Base-by-base conservation (phyloP, 2,113 vertebrate genomes). In the Sylvilagus bachmani region DNA sequence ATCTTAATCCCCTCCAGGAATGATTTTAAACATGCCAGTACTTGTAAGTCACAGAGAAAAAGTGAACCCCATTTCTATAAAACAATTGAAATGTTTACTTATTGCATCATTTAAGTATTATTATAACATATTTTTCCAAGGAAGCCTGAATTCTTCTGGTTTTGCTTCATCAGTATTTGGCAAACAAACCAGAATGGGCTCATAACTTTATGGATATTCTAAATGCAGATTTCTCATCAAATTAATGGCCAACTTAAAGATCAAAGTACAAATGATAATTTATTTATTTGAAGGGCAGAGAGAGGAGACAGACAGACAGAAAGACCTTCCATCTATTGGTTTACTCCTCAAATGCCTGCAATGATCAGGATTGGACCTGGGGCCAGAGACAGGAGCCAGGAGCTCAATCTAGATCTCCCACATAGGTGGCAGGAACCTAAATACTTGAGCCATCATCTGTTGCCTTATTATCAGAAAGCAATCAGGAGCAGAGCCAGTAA, bases 161-260 rank as follows among this genome's bases (percentile, higher is more conserved):
- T 96, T 89, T 70, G 49, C 33, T 86, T 91, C 74, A 67, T 11
- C 44, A 51, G 64, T 2, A 49, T 83, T 73, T 95, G 49, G 33
- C 33, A 92, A 89, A 80, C 44, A 31, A 89, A 53, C 24, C 31
- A 31, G 38, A 79, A 21, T 79, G 71, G 29, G 10, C 88, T 90
- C 80, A 36, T 3, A 85, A 51, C 58, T 33, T 22, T 69, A 66
- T 27, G 74, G 58, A 74, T 2, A 33, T 2, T 36, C 19, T 81
- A 74, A 93, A n/a, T 31, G 17, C 21, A 94, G 55, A 7, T 58
- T 95, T 95, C 86, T 62, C 22, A 83, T 89, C 49, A 95, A 79
- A 70, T 82, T 49, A 86, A 66, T 58, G 25, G 36, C 31, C 1
- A 17, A 58, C 25, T 69, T 51, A 70, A 36, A 80, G 19, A 33